Base-by-base conservation (phyloP, 2,113 vertebrate species). In the Calyptomena viridis region DNA sequence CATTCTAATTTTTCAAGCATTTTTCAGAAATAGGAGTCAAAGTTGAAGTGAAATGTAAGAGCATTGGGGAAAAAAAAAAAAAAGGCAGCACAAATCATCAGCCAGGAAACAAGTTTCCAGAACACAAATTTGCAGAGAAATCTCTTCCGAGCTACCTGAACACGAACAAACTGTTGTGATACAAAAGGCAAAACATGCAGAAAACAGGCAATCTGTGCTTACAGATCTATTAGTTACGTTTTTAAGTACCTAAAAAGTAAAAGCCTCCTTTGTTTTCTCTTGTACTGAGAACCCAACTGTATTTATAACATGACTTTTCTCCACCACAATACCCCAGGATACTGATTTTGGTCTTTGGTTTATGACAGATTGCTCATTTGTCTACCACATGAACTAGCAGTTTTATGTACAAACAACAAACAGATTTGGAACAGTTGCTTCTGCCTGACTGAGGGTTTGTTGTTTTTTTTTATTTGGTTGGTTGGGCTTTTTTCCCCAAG, bases 41-140 rank as follows among this genome's bases (percentile, higher is more conserved):
- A 55, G 53, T 15, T 58, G 24, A 78, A 91, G 63, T 8, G 20
- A 77, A 88, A 24, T 10, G 6, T 20, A 83, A 39, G 15, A 86
- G 28, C 7, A 56, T 12, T 13, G 14, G n/a, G n/a, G n/a, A 40
- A 62, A 22, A 46, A 62, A 25, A 79, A 59, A 27, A 9, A 31
- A 12, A 0, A 68, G 15, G 17, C 3, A 46, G 27, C 9, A 19
- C 0, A 0, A n/a, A 50, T 12, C 42, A 31, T 17, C 58, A 86
- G 23, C 46, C 68, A 75, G 78, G 20, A 39, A 85, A n/a, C n/a
- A n/a, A n/a, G n/a, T n/a, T n/a, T n/a, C n/a, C n/a, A n/a, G n/a
- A n/a, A n/a, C n/a, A n/a, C n/a, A n/a, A n/a, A n/a, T n/a, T n/a
- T n/a, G n/a, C n/a, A n/a, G n/a, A n/a, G n/a, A n/a, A 83, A 37